Evolutionary conservation across 2,797 vertebrate genomes (phyloP).

Genomic region (Epinephelus awoara): DNA sequence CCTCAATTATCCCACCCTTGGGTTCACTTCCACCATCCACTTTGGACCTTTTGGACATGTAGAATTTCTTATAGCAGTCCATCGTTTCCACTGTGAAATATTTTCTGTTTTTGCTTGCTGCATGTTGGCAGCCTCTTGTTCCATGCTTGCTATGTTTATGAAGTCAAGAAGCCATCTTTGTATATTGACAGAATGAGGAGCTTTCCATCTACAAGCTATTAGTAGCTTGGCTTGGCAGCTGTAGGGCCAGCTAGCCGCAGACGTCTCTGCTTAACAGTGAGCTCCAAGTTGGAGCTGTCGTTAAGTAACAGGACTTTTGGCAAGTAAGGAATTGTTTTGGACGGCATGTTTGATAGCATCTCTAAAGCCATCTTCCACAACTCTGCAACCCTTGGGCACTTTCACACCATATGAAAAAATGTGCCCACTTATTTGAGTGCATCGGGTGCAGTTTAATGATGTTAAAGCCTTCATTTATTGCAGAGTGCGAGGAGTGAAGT

Average conservation of each 20-base stretch:
- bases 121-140: not conserved
- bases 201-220: not conserved
- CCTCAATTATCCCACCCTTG: no score
- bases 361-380: not conserved
- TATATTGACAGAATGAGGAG: conserved; percentile 8
- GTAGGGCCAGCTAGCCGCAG: not conserved
- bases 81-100: no score
- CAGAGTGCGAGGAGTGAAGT: not conserved
- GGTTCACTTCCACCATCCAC: no score
- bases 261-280: not conserved
- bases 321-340: conserved; percentile 4
- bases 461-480: not conserved
- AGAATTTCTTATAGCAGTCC: no score
- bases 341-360: not conserved
- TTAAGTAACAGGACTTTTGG: conserved; percentile 14
- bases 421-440: not conserved
- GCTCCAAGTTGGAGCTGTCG: conserved; percentile 14
- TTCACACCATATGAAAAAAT: not conserved
- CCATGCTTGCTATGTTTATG: not conserved
- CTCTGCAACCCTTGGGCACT: not conserved
- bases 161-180: not conserved
- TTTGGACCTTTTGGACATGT: no score
- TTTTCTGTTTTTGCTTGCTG: not conserved
- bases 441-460: not conserved
- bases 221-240: conserved; percentile 1